Evolutionary conservation across 2,113 vertebrate genomes (phyloP).

Genomic region (Chloebia gouldiae): DNA sequence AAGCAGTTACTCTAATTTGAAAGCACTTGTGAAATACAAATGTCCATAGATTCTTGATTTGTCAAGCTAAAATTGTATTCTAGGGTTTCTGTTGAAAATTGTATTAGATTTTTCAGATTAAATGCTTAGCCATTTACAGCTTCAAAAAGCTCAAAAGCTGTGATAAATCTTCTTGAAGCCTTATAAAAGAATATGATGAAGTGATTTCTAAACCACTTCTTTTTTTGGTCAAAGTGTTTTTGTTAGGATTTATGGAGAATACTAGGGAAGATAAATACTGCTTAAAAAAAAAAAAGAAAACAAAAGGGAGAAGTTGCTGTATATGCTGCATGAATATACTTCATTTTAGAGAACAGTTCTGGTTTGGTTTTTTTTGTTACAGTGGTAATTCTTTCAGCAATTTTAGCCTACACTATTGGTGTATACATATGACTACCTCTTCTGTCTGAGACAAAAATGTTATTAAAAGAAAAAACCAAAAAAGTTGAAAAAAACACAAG

Average conservation of each 20-base stretch:
- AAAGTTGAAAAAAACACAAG: neutral
- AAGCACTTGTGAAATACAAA: neutral
- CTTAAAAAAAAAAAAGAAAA: neutral
- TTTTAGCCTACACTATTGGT: neutral
- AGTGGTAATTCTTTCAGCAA: neutral
- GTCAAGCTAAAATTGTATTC: neutral
- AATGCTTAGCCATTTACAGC: neutral
- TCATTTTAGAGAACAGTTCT: neutral
- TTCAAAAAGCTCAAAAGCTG: neutral
- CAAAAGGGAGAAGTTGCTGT: neutral
- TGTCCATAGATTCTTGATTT: neutral
- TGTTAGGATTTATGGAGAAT: neutral
- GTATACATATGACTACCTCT: too few relatives aligned
- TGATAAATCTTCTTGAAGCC: neutral
- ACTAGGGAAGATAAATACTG: neutral
- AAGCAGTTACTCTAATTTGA: neutral
- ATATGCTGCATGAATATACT: accelerated
- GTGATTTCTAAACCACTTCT: neutral
- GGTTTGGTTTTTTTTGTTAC: neutral
- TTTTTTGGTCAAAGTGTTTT: neutral
- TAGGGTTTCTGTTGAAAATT: neutral
- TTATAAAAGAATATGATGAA: neutral
- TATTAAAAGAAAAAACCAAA: neutral
- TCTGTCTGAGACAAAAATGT: neutral
- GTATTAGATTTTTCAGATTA: neutral